phyloP scores from a whole-genome alignment of 2,888 invertebrate genomes.

The Cephus pulcher region DNA sequence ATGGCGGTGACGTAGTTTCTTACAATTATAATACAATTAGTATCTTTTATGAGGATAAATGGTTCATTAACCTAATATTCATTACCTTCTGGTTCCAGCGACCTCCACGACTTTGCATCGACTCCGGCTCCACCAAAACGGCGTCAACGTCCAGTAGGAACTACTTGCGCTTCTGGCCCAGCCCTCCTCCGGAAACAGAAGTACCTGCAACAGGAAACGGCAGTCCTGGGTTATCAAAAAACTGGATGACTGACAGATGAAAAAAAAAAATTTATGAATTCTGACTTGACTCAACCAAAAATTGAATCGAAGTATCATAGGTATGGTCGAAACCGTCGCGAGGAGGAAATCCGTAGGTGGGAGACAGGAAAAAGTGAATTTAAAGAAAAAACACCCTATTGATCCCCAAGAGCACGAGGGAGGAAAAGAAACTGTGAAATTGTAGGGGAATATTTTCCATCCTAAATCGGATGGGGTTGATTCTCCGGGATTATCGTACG shows the following conservation, averaged over 20 bases:
- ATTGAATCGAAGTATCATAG: not conserved
- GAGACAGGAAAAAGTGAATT: no score
- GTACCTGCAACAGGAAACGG: constrained; percentile 70
- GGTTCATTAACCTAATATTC: not conserved
- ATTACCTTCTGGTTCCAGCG: constrained; percentile 79
- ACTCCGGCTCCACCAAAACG: constrained; percentile 87
- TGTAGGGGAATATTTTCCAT: constrained; percentile 17
- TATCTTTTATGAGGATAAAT: not conserved
- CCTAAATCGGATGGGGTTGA: constrained; percentile 14
- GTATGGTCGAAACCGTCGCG: not conserved
- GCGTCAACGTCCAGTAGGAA: constrained; percentile 88
- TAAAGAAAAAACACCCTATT: no score
- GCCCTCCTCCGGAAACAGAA: constrained; percentile 88
- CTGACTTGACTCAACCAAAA: not conserved
- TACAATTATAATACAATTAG: not conserved
- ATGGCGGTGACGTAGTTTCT: not conserved
- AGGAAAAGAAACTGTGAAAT: constrained; percentile 12
- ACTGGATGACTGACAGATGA: rapidly evolving
- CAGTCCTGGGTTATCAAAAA: not conserved
- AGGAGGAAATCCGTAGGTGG: not conserved
- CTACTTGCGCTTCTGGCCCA: constrained; percentile 90
- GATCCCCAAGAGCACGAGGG: no score
- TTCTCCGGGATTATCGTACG: constrained; percentile 16
- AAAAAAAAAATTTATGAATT: not conserved
- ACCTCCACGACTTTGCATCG: constrained; percentile 88